phyloP scores from a whole-genome alignment of 2,113 vertebrate species.

The Penelope pileata region DNA sequence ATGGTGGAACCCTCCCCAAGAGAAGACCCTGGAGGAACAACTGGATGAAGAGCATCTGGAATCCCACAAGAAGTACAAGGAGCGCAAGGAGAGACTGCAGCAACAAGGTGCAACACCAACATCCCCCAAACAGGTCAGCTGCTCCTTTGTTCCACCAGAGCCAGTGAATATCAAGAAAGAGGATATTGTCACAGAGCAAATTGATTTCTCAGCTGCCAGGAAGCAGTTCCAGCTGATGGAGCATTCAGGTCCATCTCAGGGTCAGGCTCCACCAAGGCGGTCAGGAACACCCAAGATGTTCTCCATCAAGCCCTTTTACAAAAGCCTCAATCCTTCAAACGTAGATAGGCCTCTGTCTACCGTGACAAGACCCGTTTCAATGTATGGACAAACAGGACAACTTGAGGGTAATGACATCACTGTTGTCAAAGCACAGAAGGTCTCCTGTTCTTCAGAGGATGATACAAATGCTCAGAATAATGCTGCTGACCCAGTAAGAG shows the following conservation, averaged over 20 bases:
- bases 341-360: slow-evolving; percentile 67
- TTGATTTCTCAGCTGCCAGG: slow-evolving; percentile 91
- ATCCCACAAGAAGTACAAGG: slow-evolving; percentile 92
- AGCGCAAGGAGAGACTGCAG: slow-evolving; percentile 89
- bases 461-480: not conserved
- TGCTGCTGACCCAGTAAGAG: slow-evolving; percentile 26
- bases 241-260: slow-evolving; percentile 66
- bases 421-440: slow-evolving; percentile 71
- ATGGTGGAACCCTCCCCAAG: slow-evolving; percentile 98
- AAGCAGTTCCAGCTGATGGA: slow-evolving; percentile 93
- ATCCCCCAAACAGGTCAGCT: slow-evolving; percentile 48
- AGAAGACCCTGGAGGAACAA: slow-evolving; percentile 90
- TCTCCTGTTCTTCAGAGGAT: slow-evolving; percentile 59
- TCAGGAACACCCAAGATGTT: slow-evolving; percentile 86
- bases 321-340: slow-evolving; percentile 71
- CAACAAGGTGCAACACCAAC: slow-evolving; percentile 61
- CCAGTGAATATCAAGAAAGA: slow-evolving; percentile 76
- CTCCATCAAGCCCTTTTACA: slow-evolving; percentile 91
- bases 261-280: slow-evolving; percentile 71
- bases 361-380: slow-evolving; percentile 42
- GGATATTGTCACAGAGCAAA: slow-evolving; percentile 91
- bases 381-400: slow-evolving; percentile 11
- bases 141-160: slow-evolving; percentile 58
- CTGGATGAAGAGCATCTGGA: slow-evolving; percentile 90
- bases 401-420: slow-evolving; percentile 40